Evolutionary conservation across 2,888 invertebrate genomes (phyloP).

Genomic region (Malthinus seriepunctatus): DNA sequence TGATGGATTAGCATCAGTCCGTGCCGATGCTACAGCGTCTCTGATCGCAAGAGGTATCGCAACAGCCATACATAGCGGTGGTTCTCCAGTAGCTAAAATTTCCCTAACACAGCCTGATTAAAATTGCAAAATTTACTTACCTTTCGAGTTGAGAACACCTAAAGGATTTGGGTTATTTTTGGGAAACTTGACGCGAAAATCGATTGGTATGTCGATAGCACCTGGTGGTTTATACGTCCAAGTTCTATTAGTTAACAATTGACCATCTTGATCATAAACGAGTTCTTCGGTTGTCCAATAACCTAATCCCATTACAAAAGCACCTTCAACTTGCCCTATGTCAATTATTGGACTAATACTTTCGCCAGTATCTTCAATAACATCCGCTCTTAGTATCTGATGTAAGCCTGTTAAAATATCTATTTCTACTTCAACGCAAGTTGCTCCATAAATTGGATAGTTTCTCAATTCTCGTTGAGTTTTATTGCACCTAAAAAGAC

Average conservation of each 20-base stretch:
- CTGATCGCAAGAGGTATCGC: no score
- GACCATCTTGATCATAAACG: not conserved
- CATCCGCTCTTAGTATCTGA: no score
- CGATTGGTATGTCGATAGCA: constrained; percentile 57
- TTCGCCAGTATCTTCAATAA: no score
- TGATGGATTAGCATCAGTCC: constrained; percentile 34
- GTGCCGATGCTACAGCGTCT: constrained; percentile 40
- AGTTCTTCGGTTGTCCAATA: not conserved
- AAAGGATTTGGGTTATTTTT: no score
- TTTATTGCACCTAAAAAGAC: no score
- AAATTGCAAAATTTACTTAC: constrained; percentile 48
- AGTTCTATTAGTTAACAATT: no score
- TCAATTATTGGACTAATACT: no score
- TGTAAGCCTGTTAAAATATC: no score
- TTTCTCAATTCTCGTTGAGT: no score
- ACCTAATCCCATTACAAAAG: not conserved
- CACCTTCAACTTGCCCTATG: not conserved
- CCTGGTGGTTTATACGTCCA: not conserved
- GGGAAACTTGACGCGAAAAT: constrained; percentile 71
- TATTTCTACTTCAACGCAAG: no score
- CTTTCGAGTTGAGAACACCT: constrained; percentile 76
- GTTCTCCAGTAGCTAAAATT: no score
- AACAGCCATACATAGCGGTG: no score
- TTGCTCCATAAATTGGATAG: constrained; percentile 61
- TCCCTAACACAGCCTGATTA: constrained; percentile 53